Percentiles rank a stretch among this genome's conserved stretches.
These are phyloP conservation scores for Pantherophis alleghaniensis DNA, from an alignment of 2,797 vertebrate species.

Conservation along the genomic window DNA sequence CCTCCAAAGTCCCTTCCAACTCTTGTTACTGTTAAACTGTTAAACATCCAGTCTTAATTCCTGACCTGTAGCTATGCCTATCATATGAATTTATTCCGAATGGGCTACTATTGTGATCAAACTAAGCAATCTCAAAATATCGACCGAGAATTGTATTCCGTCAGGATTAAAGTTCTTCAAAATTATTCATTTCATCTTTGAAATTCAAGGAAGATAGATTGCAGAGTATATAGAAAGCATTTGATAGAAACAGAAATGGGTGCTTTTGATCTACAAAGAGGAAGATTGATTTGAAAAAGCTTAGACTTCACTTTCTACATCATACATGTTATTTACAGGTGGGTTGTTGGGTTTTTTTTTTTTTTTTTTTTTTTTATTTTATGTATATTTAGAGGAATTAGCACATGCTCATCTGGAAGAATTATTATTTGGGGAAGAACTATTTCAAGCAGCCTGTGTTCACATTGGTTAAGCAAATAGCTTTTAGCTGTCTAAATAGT, in stretches of 20 bases:
- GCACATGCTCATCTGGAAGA: neutral
- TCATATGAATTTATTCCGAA: neutral
- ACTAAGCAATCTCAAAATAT: neutral
- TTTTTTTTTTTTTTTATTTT: neutral
- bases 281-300: neutral
- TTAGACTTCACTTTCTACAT: neutral
- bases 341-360: neutral
- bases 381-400: neutral
- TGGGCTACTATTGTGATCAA: neutral
- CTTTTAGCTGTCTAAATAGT: neutral
- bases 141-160: neutral
- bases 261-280: neutral
- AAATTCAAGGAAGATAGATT: neutral
- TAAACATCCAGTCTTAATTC: neutral
- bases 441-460: neutral
- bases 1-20: too few relatives aligned
- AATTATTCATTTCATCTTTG: neutral
- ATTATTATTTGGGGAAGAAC: neutral
- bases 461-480: neutral
- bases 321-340: neutral
- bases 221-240: neutral
- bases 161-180: neutral
- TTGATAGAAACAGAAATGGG: neutral
- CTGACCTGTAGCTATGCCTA: neutral
- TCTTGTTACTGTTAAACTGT: too few relatives aligned